Base-by-base conservation (phyloP, 1,140 invertebrate species). In the Cherax destructor region DNA sequence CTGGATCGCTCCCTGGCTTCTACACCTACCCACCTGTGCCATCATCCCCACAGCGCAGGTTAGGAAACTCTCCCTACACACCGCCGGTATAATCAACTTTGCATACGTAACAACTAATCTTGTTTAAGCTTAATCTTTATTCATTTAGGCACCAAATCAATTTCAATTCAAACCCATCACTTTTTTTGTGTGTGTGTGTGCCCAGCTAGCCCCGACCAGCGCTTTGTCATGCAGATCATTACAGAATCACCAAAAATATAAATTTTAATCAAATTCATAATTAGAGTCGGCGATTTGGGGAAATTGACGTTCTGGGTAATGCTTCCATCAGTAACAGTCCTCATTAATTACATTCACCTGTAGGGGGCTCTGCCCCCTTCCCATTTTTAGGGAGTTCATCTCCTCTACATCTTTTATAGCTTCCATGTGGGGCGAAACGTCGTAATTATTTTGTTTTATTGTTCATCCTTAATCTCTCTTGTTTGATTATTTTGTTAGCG, bases 221-320 rank as follows among this genome's bases (percentile, higher is more conserved):
- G n/a, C 69, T 74, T 74, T 74, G 69, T 74, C n/a, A 30, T 74
- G 69, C 69, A 74, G 24, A 74, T 74, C 69, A 74, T 74, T 74
- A 74, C n/a, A 10, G 69, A 30, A 74, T 74, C 69, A 6, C 69
- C n/a, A 30, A 74, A 30, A 74, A 74, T 74, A 74, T 74, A 74
- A 30, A 69, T 69, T 69, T 69, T 69, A 69, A 69, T 69, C 61
- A 69, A 69, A 69, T 69, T 69, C 65, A 69, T 69, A 69, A 69
- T 69, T 69, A 69, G 65, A 69, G 65, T 18, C 21, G 11, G 65
- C 65, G 65, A 69, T 69, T 69, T 69, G 65, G 65, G 16, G 65
- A 21, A n/a, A 65, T n/a, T 65, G 61, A 16, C 61, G 18, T 65
- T 65, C 18, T 18, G 61, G 4, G 18, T 65, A 65, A 65, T 65